Evolutionary conservation across 2,113 vertebrate species (phyloP), one percentile per base, ranked within the genome.

Genomic region (Laterallus jamaicensis): DNA sequence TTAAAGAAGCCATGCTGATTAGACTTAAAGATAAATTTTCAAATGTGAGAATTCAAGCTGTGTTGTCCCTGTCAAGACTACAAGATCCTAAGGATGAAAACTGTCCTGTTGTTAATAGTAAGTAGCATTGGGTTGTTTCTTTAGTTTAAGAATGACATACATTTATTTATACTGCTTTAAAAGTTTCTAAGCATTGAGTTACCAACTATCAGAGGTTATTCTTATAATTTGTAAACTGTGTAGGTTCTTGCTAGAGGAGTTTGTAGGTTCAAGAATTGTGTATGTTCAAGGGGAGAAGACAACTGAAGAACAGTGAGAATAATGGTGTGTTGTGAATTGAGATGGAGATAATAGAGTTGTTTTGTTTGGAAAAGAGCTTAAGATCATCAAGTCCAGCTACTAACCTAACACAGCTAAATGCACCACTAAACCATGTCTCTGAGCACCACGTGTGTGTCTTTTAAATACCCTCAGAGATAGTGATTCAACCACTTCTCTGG

Each of bases 11-110:
- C 76, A 99, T 99, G 99, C 96, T 99, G 87, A 92, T 98, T 66
- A 98, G 99, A 66, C 95, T 99, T 95, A 99, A 98, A 44, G 99
- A 99, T 97, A 99, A 99, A 95, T 99, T 99, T 97, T 98, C 99
- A 19, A 99, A 99, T 88, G 99, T 99, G 86, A 98, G 99, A 91
- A 98, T 99, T 93, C 99, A 99, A 93, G 99, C 99, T 52, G 98
- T 99, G 37, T 95, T 99, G 96, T 99, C 99, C n/a, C 97, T 99
- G 97, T 98, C 99, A 3, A 98, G 99, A 76, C 99, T 99, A 75
- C 99, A 99, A 86, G 99, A 99, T 94, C 99, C 99, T 39, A 98
- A 96, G 73, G 98, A 99, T 85, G 96, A 98, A 3, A 97, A 99
- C 47, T 99, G 99, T 52, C 98, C 99, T 17, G 99, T 99, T 78